Conservation (phyloP, 2,797 vertebrate species). For the Atherinosoma microstoma region DNA sequence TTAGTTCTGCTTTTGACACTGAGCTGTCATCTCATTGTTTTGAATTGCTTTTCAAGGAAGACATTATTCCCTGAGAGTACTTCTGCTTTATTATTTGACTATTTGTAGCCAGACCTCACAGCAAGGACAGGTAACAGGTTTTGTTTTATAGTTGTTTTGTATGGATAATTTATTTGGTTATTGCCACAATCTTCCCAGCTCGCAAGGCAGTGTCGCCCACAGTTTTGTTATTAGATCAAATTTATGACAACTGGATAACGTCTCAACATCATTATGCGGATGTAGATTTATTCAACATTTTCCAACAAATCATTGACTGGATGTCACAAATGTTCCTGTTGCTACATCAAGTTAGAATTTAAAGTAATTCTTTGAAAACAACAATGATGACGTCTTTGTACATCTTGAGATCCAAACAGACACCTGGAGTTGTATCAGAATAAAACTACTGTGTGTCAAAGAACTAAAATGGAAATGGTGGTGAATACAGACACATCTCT, state of each 20-base stretch:
- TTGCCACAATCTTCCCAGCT: background rate
- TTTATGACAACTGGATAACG: background rate
- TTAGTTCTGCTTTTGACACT: conserved; percentile 53
- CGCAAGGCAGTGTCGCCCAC: background rate
- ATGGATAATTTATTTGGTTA: background rate
- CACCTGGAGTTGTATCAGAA: background rate
- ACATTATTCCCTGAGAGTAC: conserved; percentile 13
- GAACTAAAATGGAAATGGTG: background rate
- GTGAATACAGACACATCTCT: background rate
- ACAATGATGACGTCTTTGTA: background rate
- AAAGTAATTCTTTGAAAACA: background rate
- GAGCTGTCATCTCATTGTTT: conserved; percentile 45
- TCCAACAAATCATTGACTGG: background rate
- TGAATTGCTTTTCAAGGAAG: conserved; percentile 45
- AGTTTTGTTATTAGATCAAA: background rate
- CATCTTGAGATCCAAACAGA: background rate
- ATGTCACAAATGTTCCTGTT: background rate
- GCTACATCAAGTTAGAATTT: background rate
- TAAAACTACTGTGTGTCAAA: background rate
- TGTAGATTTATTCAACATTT: background rate
- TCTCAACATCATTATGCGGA: background rate
- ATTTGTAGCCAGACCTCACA: background rate
- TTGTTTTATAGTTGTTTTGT: conserved; percentile 1
- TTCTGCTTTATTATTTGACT: conserved; percentile 51
- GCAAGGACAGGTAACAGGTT: background rate